Evolutionary conservation across 1,140 invertebrate species (phyloP).

Genomic region (Notospermus geniculatus): DNA sequence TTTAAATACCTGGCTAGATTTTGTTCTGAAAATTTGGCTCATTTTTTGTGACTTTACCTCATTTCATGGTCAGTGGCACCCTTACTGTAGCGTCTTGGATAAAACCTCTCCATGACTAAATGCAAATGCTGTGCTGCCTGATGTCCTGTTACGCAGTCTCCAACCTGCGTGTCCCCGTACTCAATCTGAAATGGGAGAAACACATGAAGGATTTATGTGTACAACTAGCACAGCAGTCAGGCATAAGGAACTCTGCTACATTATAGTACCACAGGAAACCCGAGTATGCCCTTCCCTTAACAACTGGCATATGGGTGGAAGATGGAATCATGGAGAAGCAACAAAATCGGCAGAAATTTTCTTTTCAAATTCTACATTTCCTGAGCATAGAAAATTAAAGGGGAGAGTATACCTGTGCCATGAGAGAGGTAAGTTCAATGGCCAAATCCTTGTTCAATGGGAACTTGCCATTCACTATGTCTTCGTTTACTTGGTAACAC

Average conservation of each 20-base stretch:
- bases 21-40: conserved; percentile 12
- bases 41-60: not conserved
- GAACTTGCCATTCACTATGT: conserved; percentile 72
- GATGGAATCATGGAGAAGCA: too few species aligned
- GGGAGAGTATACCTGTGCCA: conserved; percentile 72
- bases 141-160: conserved; percentile 32
- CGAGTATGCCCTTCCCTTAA: too few species aligned
- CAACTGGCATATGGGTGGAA: too few species aligned
- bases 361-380: too few species aligned
- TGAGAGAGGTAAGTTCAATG: conserved; percentile 83
- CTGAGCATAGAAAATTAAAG: too few species aligned
- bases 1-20: conserved; percentile 19
- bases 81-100: conserved; percentile 64
- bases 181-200: conserved; percentile 62
- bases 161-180: conserved; percentile 59
- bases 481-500: conserved; percentile 90
- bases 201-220: too few species aligned
- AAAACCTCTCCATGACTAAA: conserved; percentile 82
- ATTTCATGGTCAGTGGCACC: conserved; percentile 1
- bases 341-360: too few species aligned
- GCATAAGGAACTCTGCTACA: too few species aligned
- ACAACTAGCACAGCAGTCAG: too few species aligned
- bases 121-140: conserved; percentile 63
- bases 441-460: conserved; percentile 85
- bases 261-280: too few species aligned